Evolutionary conservation across 2,113 vertebrate genomes (phyloP).

Genomic region (Antennarius striatus): DNA sequence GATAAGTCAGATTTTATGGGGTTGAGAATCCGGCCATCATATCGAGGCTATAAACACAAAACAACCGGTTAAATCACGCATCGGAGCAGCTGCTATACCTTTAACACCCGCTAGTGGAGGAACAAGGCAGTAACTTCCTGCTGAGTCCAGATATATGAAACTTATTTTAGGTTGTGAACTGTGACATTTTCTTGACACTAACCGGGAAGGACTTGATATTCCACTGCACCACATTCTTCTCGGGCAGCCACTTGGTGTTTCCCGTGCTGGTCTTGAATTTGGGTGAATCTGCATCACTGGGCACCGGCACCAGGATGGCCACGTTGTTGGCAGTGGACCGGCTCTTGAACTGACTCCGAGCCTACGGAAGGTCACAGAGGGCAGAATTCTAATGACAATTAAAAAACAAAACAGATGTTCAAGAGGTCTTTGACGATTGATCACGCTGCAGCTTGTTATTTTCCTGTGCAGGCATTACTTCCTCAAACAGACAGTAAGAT

Average conservation of each 20-base stretch:
- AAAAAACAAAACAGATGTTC: neutral
- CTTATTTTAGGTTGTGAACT: no score
- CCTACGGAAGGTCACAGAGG: slow-evolving; percentile 61
- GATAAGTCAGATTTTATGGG: neutral
- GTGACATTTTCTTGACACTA: slow-evolving; percentile 43
- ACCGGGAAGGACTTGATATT: slow-evolving; percentile 85
- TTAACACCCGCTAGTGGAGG: no score
- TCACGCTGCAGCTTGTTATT: slow-evolving; percentile 26
- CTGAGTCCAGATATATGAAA: no score
- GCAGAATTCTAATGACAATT: slow-evolving; percentile 38
- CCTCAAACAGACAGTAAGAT: slow-evolving; percentile 40
- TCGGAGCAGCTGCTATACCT: neutral
- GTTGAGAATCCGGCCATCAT: neutral
- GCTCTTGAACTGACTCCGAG: slow-evolving; percentile 83
- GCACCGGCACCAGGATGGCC: slow-evolving; percentile 82
- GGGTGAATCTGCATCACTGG: slow-evolving; percentile 84
- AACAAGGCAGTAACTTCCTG: no score
- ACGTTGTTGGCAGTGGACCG: slow-evolving; percentile 85
- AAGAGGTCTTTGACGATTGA: neutral
- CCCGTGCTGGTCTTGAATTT: slow-evolving; percentile 85
- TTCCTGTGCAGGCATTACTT: neutral
- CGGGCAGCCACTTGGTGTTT: slow-evolving; percentile 81
- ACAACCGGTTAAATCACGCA: slow-evolving; percentile 43
- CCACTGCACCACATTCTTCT: slow-evolving; percentile 83
- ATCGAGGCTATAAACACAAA: slow-evolving; percentile 9